These are phyloP conservation scores for Porites lobata DNA, from an alignment of 92 coral and sea anemone species.

Conservation along the genomic window DNA sequence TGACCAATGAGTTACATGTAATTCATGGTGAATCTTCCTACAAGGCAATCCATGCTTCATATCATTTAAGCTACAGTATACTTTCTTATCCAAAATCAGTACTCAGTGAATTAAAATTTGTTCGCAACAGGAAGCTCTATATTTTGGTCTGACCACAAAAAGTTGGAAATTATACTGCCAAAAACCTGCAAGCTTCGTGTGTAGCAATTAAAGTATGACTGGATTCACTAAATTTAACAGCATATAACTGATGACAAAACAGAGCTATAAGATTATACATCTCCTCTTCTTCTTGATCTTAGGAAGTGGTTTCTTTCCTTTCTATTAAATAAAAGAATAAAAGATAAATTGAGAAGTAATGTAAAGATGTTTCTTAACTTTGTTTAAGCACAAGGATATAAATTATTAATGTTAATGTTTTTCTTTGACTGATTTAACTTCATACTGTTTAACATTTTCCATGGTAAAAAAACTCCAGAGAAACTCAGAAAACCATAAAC, in stretches of 20 bases:
- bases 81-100: no score
- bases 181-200: background rate
- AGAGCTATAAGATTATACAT: slow-evolving; percentile 82
- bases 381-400: no score
- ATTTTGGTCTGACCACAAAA: background rate
- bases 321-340: slow-evolving; percentile 67
- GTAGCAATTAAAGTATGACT: background rate
- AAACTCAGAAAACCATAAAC: no score
- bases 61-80: no score
- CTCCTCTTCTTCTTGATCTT: slow-evolving; percentile 73
- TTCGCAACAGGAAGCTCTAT: background rate
- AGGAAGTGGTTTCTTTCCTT: slow-evolving; percentile 88
- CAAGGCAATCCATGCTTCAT: no score
- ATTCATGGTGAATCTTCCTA: no score
- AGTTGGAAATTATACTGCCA: background rate
- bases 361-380: no score
- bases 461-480: no score
- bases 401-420: no score
- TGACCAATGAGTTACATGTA: no score
- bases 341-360: background rate
- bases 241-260: background rate
- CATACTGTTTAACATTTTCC: no score
- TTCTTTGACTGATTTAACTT: no score
- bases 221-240: background rate
- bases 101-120: background rate